These are phyloP conservation scores for Caenorhabditis sulstoni DNA, from an alignment of 2,888 invertebrate genomes.

Conservation along the genomic window DNA sequence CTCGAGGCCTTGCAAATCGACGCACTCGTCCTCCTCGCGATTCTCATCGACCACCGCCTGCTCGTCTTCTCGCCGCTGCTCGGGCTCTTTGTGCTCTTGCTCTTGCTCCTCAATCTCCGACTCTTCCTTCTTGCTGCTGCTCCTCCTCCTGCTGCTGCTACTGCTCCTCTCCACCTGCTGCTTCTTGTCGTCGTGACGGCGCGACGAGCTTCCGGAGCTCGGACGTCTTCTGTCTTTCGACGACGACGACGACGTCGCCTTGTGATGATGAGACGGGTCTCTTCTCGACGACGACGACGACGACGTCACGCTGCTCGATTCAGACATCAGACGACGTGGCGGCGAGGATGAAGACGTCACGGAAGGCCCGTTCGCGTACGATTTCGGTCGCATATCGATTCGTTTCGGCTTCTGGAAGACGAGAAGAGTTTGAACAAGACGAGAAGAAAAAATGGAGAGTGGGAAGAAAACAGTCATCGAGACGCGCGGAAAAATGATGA, in stretches of 20 bases:
- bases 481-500: too few species aligned
- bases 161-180: not conserved
- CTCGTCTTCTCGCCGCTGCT: slow-evolving; percentile 13
- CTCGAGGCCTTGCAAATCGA: slow-evolving; percentile 43
- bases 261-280: slow-evolving; percentile 7
- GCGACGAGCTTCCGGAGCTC: not conserved
- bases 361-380: too few species aligned
- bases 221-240: too few species aligned
- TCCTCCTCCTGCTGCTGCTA: slow-evolving; percentile 4
- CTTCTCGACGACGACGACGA: slow-evolving; percentile 4
- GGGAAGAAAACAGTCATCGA: too few species aligned
- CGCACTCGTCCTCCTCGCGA: slow-evolving; percentile 41
- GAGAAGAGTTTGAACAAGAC: too few species aligned
- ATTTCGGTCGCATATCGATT: too few species aligned
- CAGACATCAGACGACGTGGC: slow-evolving; percentile 25
- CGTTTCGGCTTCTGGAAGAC: too few species aligned
- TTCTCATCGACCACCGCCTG: slow-evolving; percentile 26
- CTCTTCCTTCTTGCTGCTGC: slow-evolving; percentile 7
- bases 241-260: not conserved
- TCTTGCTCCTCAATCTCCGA: slow-evolving; percentile 8
- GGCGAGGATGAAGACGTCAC: too few species aligned
- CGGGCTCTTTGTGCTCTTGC: slow-evolving; percentile 8
- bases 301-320: not conserved
- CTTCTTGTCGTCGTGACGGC: not conserved
- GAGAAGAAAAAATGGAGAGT: not conserved